phyloP scores from a whole-genome alignment of 2,797 vertebrate species.

The Helicolenus hilgendorfi region DNA sequence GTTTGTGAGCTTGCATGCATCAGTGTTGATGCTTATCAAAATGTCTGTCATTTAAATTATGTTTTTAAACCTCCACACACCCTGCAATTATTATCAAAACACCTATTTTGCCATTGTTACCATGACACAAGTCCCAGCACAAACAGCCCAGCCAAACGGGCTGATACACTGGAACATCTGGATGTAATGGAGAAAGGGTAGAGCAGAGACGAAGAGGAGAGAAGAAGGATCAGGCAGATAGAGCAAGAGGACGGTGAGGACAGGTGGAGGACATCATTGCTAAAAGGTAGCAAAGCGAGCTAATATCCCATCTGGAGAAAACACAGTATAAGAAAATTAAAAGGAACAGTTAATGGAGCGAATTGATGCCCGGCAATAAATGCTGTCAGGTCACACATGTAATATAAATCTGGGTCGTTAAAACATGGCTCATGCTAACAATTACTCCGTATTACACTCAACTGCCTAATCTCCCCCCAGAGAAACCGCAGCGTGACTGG shows the following conservation, averaged over 20 bases:
- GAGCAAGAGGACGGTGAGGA: conserved; percentile 22
- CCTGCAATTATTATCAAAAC: conserved; percentile 52
- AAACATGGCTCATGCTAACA: conserved; percentile 34
- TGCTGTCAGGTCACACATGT: conserved; percentile 1
- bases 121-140: conserved; percentile 74
- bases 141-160: conserved; percentile 73
- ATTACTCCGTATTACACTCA: conserved; percentile 22
- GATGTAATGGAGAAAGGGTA: conserved; percentile 71
- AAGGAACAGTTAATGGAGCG: background rate
- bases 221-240: conserved; percentile 17
- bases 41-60: conserved; percentile 37
- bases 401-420: conserved; percentile 26
- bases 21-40: conserved; percentile 36
- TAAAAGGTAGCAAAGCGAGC: background rate
- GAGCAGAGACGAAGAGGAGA: conserved; percentile 32
- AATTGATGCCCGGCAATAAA: background rate
- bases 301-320: conserved; percentile 1
- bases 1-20: background rate
- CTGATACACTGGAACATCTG: conserved; percentile 76
- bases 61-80: conserved; percentile 37
- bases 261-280: conserved; percentile 46
- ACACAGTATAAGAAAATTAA: background rate
- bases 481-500: conserved; percentile 27
- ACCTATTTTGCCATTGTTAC: conserved; percentile 80
- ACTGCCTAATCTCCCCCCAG: conserved; percentile 47